Evolutionary conservation across 2,797 vertebrate species (phyloP).

Genomic region (Nannoperca australis): DNA sequence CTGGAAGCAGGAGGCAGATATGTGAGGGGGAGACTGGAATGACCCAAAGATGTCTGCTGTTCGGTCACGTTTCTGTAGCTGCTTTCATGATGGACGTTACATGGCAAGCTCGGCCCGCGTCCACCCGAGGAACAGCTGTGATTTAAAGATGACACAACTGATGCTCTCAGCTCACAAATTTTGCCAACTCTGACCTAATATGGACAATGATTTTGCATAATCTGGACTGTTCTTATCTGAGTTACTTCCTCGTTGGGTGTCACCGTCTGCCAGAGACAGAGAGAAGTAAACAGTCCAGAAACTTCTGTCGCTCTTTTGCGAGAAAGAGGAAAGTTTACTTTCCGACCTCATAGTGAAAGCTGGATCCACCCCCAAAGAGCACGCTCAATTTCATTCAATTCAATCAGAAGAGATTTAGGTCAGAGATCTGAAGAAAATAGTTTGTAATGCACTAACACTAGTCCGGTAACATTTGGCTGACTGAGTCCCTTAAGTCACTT

Average conservation of each 20-base stretch:
- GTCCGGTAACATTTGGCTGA: neutral
- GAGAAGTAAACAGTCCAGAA: slow-evolving; percentile 27
- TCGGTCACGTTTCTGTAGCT: neutral
- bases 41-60: slow-evolving; percentile 25
- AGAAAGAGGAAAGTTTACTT: slow-evolving; percentile 1
- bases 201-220: slow-evolving; percentile 49
- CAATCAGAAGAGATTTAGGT: neutral
- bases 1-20: slow-evolving; percentile 45
- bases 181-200: slow-evolving; percentile 30
- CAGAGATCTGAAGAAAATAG: neutral
- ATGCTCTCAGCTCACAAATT: slow-evolving; percentile 3
- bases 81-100: fast-evolving
- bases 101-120: neutral
- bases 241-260: slow-evolving; percentile 23
- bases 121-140: neutral
- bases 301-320: neutral
- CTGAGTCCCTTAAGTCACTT: neutral
- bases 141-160: slow-evolving; percentile 4
- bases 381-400: too few species aligned
- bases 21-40: neutral
- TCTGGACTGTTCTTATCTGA: slow-evolving; percentile 18
- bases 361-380: neutral
- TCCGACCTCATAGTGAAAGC: neutral
- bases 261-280: neutral
- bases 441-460: neutral